phyloP scores from a whole-genome alignment of 2,888 invertebrate species.

The Parascotia fuliginaria region DNA sequence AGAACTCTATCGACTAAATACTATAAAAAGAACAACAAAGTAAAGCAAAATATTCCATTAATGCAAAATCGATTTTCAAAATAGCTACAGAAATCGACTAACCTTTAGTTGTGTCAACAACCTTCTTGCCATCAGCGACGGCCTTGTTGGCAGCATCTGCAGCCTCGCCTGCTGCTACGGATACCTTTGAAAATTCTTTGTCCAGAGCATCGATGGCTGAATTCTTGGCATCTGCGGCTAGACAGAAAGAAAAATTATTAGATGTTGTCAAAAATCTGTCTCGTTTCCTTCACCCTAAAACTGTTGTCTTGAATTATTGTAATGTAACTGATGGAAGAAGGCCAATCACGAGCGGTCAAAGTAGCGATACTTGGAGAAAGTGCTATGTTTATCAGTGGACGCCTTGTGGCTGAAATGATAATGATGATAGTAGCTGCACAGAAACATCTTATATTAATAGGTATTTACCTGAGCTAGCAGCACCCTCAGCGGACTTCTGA shows the following conservation, averaged over 20 bases:
- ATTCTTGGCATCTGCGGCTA: slow-evolving; percentile 76
- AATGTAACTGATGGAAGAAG: no score
- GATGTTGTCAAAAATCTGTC: no score
- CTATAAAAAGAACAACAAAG: background rate
- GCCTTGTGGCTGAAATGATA: no score
- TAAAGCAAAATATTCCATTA: background rate
- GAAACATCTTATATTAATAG: background rate
- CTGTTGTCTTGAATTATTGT: no score
- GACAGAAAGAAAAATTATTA: no score
- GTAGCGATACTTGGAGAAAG: no score
- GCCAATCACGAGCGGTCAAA: no score
- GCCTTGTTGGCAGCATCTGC: slow-evolving; percentile 75
- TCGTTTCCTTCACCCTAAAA: no score
- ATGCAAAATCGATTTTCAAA: background rate
- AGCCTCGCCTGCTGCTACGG: slow-evolving; percentile 78
- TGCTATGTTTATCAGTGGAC: no score
- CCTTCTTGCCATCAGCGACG: slow-evolving; percentile 80
- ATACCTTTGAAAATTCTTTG: slow-evolving; percentile 81
- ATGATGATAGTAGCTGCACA: no score
- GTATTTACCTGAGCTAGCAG: slow-evolving; percentile 73
- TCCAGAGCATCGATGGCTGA: slow-evolving; percentile 83
- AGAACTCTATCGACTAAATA: no score
- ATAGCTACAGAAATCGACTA: slow-evolving; percentile 9
- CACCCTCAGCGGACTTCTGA: slow-evolving; percentile 82
- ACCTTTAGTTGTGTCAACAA: slow-evolving; percentile 80